Base-by-base conservation (phyloP, 2,888 invertebrate genomes). In the Napeogenes inachia region DNA sequence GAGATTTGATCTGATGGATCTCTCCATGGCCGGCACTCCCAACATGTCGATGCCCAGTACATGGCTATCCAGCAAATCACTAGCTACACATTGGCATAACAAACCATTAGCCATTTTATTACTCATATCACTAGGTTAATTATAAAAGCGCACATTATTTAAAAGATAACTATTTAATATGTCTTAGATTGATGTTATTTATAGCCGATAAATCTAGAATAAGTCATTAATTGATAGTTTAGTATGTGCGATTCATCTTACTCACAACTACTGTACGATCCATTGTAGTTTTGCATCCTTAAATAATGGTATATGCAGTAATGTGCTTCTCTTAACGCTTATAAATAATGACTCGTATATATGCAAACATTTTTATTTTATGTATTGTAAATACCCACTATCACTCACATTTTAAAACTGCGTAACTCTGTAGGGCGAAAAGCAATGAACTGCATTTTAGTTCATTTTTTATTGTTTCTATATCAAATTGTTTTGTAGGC, bases 31-130 rank as follows among this genome's bases (percentile, higher is more conserved):
- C 63, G 84, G 82, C 62, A 62, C 67, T 69, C 76, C 82, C 67
- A 80, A 77, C 78, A 88, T 88, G 76, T 87, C 85, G 76, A 84
- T 82, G 60, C 81, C 84, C 81, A 88, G 80, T 70, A 83, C 89
- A 89, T 90, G 88, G 85, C 85, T 87, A 76, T 87, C 90, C 85
- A 90, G 81, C 73, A 89, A 81, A 80, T 89, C 90, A 80, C 87
- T 89, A 69, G 87, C 90, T 90, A 81, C 79, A 81, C 74, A 83
- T 77, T 81, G 83, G 78, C 82, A 82, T 73, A 83, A 83, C 83
- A 83, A 82, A 69, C 82, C 80, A 82, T 85, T 87, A 86, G 77
- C 74, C 81, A 79, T 67, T 87, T 87, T 88, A 88, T 87, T 84
- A 67, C 79, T 78, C 84, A 85, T 89, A 85, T 88, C 85, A 82